These are phyloP conservation scores for Dicyrtomina minuta DNA, from an alignment of 2,888 invertebrate genomes.

Conservation along the genomic window DNA sequence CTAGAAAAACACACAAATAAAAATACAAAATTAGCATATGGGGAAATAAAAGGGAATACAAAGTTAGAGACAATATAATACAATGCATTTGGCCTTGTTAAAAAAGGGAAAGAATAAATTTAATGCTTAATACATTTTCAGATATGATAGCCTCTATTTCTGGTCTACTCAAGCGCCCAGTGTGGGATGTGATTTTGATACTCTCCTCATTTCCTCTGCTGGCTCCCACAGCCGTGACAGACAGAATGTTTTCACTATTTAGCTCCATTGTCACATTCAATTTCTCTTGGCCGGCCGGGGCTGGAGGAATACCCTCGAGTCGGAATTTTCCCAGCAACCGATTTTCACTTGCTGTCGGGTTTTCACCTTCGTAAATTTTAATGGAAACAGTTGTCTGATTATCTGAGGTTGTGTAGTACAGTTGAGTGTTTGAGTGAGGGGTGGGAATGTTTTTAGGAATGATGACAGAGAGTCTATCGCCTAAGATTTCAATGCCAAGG, in stretches of 20 bases:
- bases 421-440: slow-evolving; percentile 37
- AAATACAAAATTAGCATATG: too few relatives aligned
- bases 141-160: too few relatives aligned
- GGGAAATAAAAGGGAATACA: too few relatives aligned
- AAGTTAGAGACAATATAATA: too few relatives aligned
- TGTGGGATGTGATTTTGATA: not conserved
- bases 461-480: slow-evolving; percentile 33
- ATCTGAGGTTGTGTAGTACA: slow-evolving; percentile 39
- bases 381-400: slow-evolving; percentile 42
- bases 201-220: slow-evolving; percentile 29
- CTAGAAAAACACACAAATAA: too few relatives aligned
- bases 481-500: slow-evolving; percentile 38
- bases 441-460: slow-evolving; percentile 37
- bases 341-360: slow-evolving; percentile 30
- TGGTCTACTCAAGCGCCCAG: too few relatives aligned
- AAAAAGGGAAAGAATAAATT: too few relatives aligned
- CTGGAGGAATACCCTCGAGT: slow-evolving; percentile 42
- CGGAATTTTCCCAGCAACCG: slow-evolving; percentile 37
- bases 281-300: too few relatives aligned
- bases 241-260: slow-evolving; percentile 35
- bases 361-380: slow-evolving; percentile 42
- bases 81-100: too few relatives aligned
- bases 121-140: too few relatives aligned
- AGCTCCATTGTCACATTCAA: slow-evolving; percentile 41
- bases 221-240: slow-evolving; percentile 34